Base-by-base conservation (phyloP, 2,888 invertebrate genomes). In the Andrena flavipes region DNA sequence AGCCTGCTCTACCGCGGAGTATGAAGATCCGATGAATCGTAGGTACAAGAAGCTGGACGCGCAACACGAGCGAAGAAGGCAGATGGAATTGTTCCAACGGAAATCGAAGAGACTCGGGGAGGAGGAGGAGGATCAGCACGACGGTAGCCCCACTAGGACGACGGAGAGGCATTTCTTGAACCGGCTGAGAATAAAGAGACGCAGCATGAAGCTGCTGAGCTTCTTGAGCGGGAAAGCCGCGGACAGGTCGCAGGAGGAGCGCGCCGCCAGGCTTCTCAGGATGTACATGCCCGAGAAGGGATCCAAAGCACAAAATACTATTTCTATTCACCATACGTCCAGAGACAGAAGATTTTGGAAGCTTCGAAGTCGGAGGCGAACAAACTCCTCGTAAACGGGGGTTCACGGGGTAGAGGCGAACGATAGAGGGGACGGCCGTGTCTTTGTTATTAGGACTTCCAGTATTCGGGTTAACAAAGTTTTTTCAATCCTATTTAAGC, bases 321-420 rank as follows among this genome's bases (percentile, higher is more conserved):
- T 93, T 74, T 91, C 92, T 74, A 92, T 93, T 75, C 91, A 93
- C 83, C 92, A 92, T 74, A 92, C 92, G 81, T 93, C 94, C 80
- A 92, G 93, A 74, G 93, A 94, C 62, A 88, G 93, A 49, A 91
- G 93, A 77, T 94, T 94, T 82, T 94, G 94, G 94, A 92, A 92
- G 71, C 87, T 94, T 33, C 89, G 93, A 49, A 93, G 90, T 80
- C 92, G 93, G 30, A 87, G 93, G 71, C 92, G 91, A 80, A 92
- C 93, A 2, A 93, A 89, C 82, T 92, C 93, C 29, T 84, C 92
- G 56, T 93, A 84, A 91, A 84, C 20, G 30, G 48, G 60, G 62
- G 42, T 33, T 63, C 51, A 30, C 8, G 30, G 13, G 10, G 10
- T 10, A 5, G 20, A 29, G 23, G 26, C 8, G 51, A 54, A 64